Conservation (phyloP, 1,140 invertebrate species). For the Euwallacea similis region DNA sequence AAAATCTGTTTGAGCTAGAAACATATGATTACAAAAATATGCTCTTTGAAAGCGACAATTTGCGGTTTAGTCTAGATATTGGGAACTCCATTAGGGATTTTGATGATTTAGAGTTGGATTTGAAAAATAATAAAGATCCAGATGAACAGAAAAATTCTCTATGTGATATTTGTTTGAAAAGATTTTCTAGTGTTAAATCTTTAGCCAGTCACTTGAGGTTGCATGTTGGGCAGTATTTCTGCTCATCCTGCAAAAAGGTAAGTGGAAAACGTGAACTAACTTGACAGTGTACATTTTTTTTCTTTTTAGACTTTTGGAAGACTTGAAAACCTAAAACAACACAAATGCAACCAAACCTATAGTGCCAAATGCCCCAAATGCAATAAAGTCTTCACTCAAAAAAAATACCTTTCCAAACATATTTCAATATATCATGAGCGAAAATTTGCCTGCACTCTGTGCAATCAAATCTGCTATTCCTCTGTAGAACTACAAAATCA, state of each 20-base stretch:
- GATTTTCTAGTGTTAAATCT: conserved; percentile 55
- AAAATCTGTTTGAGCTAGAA: conserved; percentile 35
- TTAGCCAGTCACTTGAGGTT: conserved; percentile 58
- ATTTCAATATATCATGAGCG: conserved; percentile 43
- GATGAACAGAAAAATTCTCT: conserved; percentile 46
- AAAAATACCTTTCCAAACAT: conserved; percentile 50
- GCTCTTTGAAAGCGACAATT: conserved; percentile 40
- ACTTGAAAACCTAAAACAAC: conserved; percentile 50
- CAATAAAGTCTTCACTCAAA: conserved; percentile 44
- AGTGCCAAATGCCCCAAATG: conserved; percentile 46
- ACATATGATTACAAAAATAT: conserved; percentile 29
- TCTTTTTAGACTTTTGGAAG: conserved; percentile 49
- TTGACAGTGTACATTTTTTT: conserved; percentile 21
- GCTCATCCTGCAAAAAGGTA: conserved; percentile 52
- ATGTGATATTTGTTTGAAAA: conserved; percentile 62
- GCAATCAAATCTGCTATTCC: conserved; percentile 39
- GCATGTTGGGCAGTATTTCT: conserved; percentile 59
- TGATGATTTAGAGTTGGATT: conserved; percentile 41
- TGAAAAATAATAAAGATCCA: conserved; percentile 39
- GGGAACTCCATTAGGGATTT: conserved; percentile 41
- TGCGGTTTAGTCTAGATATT: conserved; percentile 43
- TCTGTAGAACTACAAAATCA: conserved; percentile 43
- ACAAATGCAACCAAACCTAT: conserved; percentile 44
- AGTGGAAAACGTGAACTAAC: conserved; percentile 21
- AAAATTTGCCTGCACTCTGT: conserved; percentile 42